phyloP scores from a whole-genome alignment of 2,113 vertebrate genomes.

The Chaetops frenatus region DNA sequence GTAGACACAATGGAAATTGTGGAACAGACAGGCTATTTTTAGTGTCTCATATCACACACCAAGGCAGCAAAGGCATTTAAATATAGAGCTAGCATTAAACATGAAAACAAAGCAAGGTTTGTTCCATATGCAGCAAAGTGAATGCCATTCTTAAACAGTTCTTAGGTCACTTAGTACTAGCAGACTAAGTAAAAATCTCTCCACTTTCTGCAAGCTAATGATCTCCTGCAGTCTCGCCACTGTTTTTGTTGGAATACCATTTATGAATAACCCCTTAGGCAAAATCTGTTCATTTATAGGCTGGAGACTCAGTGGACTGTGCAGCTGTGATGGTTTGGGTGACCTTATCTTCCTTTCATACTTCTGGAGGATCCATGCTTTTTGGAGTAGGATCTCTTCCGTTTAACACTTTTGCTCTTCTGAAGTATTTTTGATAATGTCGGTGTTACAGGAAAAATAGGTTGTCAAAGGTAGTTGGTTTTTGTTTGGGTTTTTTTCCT shows the following conservation, averaged over 20 bases:
- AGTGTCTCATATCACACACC: neutral
- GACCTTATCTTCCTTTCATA: neutral
- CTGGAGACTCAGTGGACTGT: neutral
- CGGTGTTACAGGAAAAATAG: neutral
- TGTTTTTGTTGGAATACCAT: conserved; percentile 11
- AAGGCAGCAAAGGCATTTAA: conserved; percentile 5
- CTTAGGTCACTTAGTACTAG: neutral
- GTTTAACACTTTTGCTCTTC: neutral
- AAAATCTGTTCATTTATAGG: neutral
- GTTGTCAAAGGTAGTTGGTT: neutral
- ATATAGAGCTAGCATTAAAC: conserved; percentile 15
- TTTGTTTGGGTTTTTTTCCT: neutral
- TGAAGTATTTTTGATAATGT: neutral
- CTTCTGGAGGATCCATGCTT: neutral
- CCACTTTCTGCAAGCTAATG: neutral
- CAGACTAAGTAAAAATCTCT: neutral
- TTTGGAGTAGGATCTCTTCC: neutral
- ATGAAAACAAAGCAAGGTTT: conserved; percentile 38
- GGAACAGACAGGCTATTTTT: neutral
- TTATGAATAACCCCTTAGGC: neutral
- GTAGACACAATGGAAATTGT: neutral
- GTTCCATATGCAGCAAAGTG: neutral
- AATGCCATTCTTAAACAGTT: neutral
- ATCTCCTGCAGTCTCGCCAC: neutral
- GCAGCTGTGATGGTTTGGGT: neutral